A percentile compares a stretch with the other conserved stretches of the same genome.
Evolutionary conservation across 1,140 invertebrate species (phyloP).

Genomic region (Coptotermes formosanus): DNA sequence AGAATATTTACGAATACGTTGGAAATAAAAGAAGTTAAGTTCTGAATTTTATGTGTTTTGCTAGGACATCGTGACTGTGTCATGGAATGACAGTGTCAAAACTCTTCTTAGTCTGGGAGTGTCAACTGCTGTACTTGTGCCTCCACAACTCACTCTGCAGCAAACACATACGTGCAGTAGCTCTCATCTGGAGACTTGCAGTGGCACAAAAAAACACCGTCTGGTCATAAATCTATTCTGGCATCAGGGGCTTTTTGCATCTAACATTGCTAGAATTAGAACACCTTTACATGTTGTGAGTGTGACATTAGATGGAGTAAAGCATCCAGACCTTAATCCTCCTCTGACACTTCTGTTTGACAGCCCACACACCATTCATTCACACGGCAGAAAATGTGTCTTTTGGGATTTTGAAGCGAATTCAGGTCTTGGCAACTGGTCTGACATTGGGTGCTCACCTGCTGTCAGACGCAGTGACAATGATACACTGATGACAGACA

Average conservation of each 20-base stretch:
- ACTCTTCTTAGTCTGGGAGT: slow-evolving; percentile 58
- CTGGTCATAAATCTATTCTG: slow-evolving; percentile 43
- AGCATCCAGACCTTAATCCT: neutral
- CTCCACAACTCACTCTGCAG: slow-evolving; percentile 41
- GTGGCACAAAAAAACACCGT: slow-evolving; percentile 51
- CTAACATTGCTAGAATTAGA: slow-evolving; percentile 39
- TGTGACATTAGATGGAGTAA: neutral
- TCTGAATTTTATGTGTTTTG: neutral
- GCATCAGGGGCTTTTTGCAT: slow-evolving; percentile 23
- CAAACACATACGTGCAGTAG: too few species aligned
- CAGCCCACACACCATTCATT: neutral
- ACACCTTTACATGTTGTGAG: neutral
- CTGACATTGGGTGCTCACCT: neutral
- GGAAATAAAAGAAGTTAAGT: neutral
- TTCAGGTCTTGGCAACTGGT: neutral
- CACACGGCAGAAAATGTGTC: neutral
- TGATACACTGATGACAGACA: slow-evolving; percentile 34
- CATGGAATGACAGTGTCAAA: slow-evolving; percentile 35
- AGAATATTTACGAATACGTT: neutral
- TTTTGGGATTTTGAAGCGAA: neutral
- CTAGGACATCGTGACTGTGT: neutral
- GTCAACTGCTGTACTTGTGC: slow-evolving; percentile 41
- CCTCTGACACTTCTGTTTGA: neutral
- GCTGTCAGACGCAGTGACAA: neutral
- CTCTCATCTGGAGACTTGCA: too few species aligned